phyloP scores from a whole-genome alignment of 1,140 invertebrate genomes.

The Drosophila yakuba region DNA sequence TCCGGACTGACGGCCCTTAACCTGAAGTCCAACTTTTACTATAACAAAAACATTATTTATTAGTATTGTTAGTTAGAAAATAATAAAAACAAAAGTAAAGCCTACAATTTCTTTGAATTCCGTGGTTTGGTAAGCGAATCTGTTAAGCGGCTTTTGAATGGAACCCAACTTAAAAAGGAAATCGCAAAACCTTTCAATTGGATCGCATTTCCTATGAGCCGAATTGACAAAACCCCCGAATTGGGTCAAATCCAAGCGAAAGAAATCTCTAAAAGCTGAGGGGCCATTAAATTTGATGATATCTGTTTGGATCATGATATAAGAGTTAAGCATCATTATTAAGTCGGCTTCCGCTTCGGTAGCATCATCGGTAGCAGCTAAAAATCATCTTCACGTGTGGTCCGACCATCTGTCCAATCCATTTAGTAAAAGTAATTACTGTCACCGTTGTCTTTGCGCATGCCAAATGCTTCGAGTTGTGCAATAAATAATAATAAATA shows the following conservation, averaged over 20 bases:
- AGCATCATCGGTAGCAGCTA: conserved; percentile 23
- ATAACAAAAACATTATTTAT: conserved; percentile 84
- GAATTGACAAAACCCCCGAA: conserved; percentile 40
- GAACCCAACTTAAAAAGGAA: conserved; percentile 8
- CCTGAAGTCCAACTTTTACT: conserved; percentile 79
- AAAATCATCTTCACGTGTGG: conserved; percentile 64
- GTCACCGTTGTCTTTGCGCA: conserved; percentile 54
- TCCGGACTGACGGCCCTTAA: conserved; percentile 65
- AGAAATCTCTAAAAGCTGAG: conserved; percentile 26
- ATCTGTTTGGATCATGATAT: conserved; percentile 56
- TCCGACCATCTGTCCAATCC: conserved; percentile 38
- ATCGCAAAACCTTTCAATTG: conserved; percentile 45
- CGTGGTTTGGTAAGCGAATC: conserved; percentile 13
- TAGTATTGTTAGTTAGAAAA: conserved; percentile 61
- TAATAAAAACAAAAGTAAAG: conserved; percentile 10
- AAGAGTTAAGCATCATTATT: conserved; percentile 57
- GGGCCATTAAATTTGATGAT: conserved; percentile 49
- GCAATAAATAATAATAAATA: conserved; percentile 67
- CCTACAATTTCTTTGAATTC: conserved; percentile 14
- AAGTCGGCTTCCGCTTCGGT: conserved; percentile 52
- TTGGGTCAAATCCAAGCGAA: conserved; percentile 50
- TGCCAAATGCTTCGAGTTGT: conserved; percentile 37
- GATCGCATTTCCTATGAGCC: conserved; percentile 47
- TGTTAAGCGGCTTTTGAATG: conserved; percentile 19
- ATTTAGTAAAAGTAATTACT: conserved; percentile 74